Evolutionary conservation across 2,113 vertebrate genomes (phyloP).

Genomic region (Bujurquina vittata): DNA sequence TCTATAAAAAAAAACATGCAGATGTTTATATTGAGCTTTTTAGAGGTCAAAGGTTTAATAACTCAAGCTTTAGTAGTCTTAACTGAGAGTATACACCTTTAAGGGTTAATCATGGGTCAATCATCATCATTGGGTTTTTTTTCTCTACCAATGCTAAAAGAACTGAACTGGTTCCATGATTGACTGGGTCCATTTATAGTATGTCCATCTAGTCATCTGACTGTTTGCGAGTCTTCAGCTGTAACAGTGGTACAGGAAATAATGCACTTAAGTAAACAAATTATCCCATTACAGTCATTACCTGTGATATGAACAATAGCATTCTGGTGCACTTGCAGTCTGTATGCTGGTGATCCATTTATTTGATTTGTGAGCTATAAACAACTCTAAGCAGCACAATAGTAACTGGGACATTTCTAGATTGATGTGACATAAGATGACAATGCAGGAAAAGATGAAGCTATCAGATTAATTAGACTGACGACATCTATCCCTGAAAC

Average conservation of each 20-base stretch:
- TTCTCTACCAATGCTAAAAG: background rate
- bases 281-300: slow-evolving; percentile 36
- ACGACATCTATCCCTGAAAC: background rate
- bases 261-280: slow-evolving; percentile 27
- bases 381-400: slow-evolving; percentile 9
- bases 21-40: background rate
- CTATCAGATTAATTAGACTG: background rate
- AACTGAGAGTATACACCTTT: background rate
- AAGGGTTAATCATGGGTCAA: too few species aligned
- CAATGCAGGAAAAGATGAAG: background rate
- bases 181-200: slow-evolving; percentile 18
- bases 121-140: background rate
- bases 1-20: background rate
- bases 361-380: slow-evolving; percentile 25
- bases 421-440: slow-evolving; percentile 27
- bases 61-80: background rate
- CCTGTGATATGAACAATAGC: background rate
- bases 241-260: background rate
- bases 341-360: background rate
- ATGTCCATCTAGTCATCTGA: slow-evolving; percentile 14
- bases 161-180: background rate
- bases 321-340: background rate
- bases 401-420: slow-evolving; percentile 3
- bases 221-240: slow-evolving; percentile 1
- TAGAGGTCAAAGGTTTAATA: background rate